Evolutionary conservation across 2,888 invertebrate species (phyloP).

Genomic region (Pachymerium ferrugineum): DNA sequence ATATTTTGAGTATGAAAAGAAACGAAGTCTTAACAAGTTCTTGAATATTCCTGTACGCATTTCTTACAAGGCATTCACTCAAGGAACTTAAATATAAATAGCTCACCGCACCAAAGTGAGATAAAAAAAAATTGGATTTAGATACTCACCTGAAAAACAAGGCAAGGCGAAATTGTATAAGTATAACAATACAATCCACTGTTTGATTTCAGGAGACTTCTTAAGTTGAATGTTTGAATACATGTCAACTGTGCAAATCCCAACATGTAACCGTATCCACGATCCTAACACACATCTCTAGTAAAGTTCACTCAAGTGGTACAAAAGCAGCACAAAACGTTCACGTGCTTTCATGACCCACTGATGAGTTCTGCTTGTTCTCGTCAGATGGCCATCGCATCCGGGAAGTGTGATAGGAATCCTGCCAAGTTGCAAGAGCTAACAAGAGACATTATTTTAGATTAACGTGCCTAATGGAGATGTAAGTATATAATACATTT

Average conservation of each 20-base stretch:
- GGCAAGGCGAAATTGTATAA: not conserved
- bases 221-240: not conserved
- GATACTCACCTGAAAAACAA: not conserved
- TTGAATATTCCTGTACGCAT: no score
- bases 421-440: no score
- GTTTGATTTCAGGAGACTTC: not conserved
- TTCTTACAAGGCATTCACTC: not conserved
- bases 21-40: no score
- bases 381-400: no score
- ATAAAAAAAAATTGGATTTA: not conserved
- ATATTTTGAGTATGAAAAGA: no score
- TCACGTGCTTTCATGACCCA: no score
- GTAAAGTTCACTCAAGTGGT: not conserved
- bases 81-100: not conserved
- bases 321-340: no score
- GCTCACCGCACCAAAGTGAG: not conserved
- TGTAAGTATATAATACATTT: no score
- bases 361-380: no score
- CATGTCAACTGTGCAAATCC: not conserved
- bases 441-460: no score
- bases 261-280: not conserved
- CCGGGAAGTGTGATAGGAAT: no score
- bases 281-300: not conserved
- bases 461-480: no score
- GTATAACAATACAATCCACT: not conserved